Percentiles rank a stretch among this genome's conserved stretches.
phyloP scores from a whole-genome alignment of 2,797 vertebrate species.

The Sebastes vulpes region DNA sequence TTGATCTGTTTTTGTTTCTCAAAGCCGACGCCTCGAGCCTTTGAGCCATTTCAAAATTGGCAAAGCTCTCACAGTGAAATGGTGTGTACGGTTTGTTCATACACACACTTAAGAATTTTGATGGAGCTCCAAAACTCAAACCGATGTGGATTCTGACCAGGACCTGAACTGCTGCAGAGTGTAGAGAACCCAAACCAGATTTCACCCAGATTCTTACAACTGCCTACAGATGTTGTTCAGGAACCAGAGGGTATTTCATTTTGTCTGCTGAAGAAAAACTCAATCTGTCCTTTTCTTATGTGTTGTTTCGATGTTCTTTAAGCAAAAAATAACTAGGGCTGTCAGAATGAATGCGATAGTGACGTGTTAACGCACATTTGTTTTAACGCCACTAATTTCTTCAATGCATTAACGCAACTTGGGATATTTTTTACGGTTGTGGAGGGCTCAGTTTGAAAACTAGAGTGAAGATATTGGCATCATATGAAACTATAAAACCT shows the following conservation, averaged over 20 bases:
- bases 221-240: neutral
- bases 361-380: rapidly evolving
- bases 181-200: conserved; percentile 9
- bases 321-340: neutral
- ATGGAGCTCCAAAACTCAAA: conserved; percentile 10
- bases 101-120: neutral
- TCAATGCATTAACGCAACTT: rapidly evolving
- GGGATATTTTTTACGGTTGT: too few species aligned
- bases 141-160: neutral
- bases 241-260: neutral
- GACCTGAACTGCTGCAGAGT: neutral
- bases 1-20: conserved; percentile 80
- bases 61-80: conserved; percentile 42
- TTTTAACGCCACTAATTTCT: too few species aligned
- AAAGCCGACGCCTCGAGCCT: conserved; percentile 57
- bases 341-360: rapidly evolving
- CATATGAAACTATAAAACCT: neutral
- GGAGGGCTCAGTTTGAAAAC: too few species aligned
- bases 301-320: neutral
- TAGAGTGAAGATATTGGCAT: neutral
- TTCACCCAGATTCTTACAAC: neutral
- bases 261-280: neutral
- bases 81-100: neutral
- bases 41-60: conserved; percentile 60
- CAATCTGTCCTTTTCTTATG: neutral